phyloP scores from a whole-genome alignment of 2,797 vertebrate species.

The Pangasius sanitwongsei region DNA sequence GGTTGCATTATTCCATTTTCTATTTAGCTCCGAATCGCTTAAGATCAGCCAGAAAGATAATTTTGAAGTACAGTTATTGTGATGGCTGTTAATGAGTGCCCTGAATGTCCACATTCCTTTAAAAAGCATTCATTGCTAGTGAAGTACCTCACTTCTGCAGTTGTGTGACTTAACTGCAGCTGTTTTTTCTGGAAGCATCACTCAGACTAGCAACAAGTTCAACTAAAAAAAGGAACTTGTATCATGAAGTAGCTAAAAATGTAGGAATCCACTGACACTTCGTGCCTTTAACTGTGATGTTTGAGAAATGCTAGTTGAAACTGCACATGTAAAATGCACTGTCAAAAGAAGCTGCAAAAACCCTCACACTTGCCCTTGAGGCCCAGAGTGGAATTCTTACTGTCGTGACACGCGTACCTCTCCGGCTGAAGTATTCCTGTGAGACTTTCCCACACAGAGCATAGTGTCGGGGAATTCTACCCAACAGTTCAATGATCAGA shows the following conservation, averaged over 20 bases:
- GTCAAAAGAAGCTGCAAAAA: constrained; percentile 37
- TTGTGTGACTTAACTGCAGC: not conserved
- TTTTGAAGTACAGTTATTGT: constrained; percentile 21
- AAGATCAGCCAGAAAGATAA: constrained; percentile 5
- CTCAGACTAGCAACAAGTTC: not conserved
- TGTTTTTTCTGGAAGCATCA: not conserved
- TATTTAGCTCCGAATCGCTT: not conserved
- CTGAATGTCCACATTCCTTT: not conserved
- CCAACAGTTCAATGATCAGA: constrained; percentile 81
- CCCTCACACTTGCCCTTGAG: constrained; percentile 5
- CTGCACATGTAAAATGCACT: constrained; percentile 30
- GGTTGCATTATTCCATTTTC: not conserved
- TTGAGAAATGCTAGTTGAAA: not conserved
- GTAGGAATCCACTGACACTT: not conserved
- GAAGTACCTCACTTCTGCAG: not conserved
- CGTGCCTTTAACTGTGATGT: not conserved
- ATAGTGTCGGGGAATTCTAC: constrained; percentile 81
- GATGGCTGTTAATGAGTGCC: not conserved
- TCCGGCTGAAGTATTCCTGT: constrained; percentile 81
- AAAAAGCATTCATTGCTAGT: not conserved
- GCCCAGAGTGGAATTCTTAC: constrained; percentile 57
- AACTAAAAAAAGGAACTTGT: not conserved
- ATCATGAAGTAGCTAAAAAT: not conserved
- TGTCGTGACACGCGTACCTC: constrained; percentile 71
- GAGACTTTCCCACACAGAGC: constrained; percentile 82